Conservation (phyloP, 2,888 invertebrate genomes). For the Drosophila pegasa region DNA sequence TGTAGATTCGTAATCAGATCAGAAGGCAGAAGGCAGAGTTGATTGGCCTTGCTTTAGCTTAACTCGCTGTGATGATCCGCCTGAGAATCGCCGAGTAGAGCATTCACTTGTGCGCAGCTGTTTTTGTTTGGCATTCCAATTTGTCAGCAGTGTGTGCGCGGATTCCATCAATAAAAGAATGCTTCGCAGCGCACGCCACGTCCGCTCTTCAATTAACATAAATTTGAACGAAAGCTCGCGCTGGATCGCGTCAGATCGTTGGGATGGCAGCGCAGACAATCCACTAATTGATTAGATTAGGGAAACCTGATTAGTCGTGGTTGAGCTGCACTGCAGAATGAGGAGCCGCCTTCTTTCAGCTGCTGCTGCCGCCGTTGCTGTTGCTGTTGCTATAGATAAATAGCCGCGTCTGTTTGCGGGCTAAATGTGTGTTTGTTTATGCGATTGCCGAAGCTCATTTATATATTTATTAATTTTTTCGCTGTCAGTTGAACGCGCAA, state of each 20-base stretch:
- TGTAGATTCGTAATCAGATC: neutral
- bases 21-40: neutral
- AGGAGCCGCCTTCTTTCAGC: constrained; percentile 13
- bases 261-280: constrained; percentile 1
- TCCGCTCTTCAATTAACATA: constrained; percentile 46
- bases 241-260: neutral
- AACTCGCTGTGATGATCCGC: neutral
- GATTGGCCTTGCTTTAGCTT: neutral
- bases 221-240: constrained; percentile 40
- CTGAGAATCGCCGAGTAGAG: neutral
- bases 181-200: neutral
- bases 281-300: constrained; percentile 69
- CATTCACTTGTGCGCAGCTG: constrained; percentile 8
- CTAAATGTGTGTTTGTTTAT: constrained; percentile 25
- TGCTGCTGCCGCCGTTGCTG: neutral
- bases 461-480: constrained; percentile 2
- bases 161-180: constrained; percentile 3
- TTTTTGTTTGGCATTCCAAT: constrained; percentile 4
- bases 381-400: constrained; percentile 10
- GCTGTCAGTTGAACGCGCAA: constrained; percentile 13
- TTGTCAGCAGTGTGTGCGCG: neutral
- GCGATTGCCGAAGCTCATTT: neutral
- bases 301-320: constrained; percentile 49
- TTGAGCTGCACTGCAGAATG: constrained; percentile 12
- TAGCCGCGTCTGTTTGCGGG: constrained; percentile 5